Percentiles rank a stretch among this genome's conserved stretches.
phyloP scores from a whole-genome alignment of 2,113 vertebrate species.

The Burhinus bistriatus region DNA sequence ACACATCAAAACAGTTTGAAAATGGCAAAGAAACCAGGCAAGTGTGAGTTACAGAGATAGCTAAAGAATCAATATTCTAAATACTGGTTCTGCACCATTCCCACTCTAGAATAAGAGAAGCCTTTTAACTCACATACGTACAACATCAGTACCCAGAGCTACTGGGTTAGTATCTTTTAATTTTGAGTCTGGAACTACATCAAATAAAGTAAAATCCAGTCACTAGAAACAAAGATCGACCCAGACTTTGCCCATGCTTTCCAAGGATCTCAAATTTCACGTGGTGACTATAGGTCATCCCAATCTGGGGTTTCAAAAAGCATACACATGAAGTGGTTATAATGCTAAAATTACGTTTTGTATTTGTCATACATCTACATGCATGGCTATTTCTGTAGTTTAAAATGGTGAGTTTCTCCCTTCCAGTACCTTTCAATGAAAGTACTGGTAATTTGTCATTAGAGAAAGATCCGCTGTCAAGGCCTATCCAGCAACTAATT shows the following conservation, averaged over 20 bases:
- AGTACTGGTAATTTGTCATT: background rate
- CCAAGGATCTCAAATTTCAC: background rate
- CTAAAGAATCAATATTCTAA: background rate
- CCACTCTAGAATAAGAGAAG: background rate
- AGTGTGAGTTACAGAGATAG: background rate
- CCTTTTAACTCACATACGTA: background rate
- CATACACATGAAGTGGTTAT: background rate
- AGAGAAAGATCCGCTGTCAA: background rate
- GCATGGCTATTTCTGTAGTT: background rate
- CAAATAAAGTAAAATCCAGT: background rate
- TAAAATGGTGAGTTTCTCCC: background rate
- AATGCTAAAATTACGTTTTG: background rate
- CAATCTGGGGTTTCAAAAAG: background rate
- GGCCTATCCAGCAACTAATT: background rate
- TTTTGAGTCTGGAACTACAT: background rate
- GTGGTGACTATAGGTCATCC: background rate
- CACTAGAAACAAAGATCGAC: background rate
- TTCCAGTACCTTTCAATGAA: background rate
- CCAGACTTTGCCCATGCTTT: rapidly evolving
- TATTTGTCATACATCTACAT: background rate
- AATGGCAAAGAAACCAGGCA: background rate
- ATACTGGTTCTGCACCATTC: background rate
- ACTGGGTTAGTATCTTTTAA: background rate
- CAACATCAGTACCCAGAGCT: background rate
- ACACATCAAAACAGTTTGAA: background rate